Evolutionary conservation across 2,888 invertebrate species (phyloP).

Genomic region (Keiferia lycopersicella): DNA sequence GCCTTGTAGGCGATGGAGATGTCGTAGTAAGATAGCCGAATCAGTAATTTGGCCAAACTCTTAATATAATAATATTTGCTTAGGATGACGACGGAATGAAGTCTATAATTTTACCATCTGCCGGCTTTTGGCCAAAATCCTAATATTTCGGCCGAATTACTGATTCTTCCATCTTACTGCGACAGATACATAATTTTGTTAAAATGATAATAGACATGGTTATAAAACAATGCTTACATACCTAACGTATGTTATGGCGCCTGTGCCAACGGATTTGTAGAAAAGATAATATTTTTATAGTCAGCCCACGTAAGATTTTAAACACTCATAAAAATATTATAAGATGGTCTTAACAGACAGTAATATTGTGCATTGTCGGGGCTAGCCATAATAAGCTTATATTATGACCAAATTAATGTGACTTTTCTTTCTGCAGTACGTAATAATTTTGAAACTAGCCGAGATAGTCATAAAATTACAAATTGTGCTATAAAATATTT

Average conservation of each 20-base stretch:
- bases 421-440: neutral
- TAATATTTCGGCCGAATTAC: too few species aligned
- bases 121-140: too few species aligned
- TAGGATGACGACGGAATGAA: too few species aligned
- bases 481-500: neutral
- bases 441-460: slow-evolving; percentile 9
- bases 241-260: neutral
- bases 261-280: neutral
- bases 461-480: neutral
- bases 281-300: slow-evolving; percentile 4
- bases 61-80: too few species aligned
- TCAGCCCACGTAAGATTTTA: slow-evolving; percentile 24
- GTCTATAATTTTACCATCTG: too few species aligned
- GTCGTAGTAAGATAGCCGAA: too few species aligned
- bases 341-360: slow-evolving; percentile 18
- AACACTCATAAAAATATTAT: slow-evolving; percentile 25
- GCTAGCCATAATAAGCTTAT: slow-evolving; percentile 14
- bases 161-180: too few species aligned
- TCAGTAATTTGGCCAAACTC: too few species aligned
- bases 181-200: too few species aligned
- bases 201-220: too few species aligned
- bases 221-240: neutral
- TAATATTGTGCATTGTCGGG: slow-evolving; percentile 15
- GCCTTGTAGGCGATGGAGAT: too few species aligned
- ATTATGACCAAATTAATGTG: slow-evolving; percentile 23